Evolutionary conservation across 1,140 invertebrate species (phyloP), one percentile per base, ranked within the genome.

Genomic region (Drosophila mojavensis): DNA sequence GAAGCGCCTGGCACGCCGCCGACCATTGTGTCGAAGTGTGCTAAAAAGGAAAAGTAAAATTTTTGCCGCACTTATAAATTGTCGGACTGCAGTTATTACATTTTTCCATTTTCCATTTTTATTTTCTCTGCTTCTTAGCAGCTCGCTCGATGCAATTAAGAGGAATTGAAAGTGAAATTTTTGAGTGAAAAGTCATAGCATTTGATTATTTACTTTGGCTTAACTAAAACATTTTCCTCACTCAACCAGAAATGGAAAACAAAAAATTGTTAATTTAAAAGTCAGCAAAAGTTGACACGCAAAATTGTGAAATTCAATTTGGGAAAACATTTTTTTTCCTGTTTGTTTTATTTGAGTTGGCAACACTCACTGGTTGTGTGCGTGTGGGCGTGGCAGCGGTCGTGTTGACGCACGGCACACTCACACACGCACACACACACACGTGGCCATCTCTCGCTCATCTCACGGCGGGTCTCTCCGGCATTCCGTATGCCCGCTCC

Each of bases 31-130:
- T 50, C 60, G 75, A 89, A 89, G 80, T 89, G 85, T 89, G 84
- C 84, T 75, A 84, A 89, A 72, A 89, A 84, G 84, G 78, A 89
- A 88, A 78, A 89, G 84, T 78, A 64, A 79, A 75, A 77, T 73
- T 78, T 62, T 69, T 75, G 72, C 77, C 73, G 77, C 64, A 80
- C 69, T 81, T 80, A 78, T 78, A 82, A 78, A 81, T 76, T 81
- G 83, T 88, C 78, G 79, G 58, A 50, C 68, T 54, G 58, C 64
- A 48, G 59, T 75, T 70, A 17, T 47, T 4, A 6, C n/a, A 47
- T 7, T 70, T 5, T 47, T 4, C 43, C 13, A 45, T 15, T 43
- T 58, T 26, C 53, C 41, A 54, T 39, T 67, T 51, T 39, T 30
- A 47, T 47, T 33, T 9, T 33, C 2, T 33, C 33, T 6, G 33